Evolutionary conservation across 2,888 invertebrate species (phyloP).

Genomic region (Metacarcinus magister): DNA sequence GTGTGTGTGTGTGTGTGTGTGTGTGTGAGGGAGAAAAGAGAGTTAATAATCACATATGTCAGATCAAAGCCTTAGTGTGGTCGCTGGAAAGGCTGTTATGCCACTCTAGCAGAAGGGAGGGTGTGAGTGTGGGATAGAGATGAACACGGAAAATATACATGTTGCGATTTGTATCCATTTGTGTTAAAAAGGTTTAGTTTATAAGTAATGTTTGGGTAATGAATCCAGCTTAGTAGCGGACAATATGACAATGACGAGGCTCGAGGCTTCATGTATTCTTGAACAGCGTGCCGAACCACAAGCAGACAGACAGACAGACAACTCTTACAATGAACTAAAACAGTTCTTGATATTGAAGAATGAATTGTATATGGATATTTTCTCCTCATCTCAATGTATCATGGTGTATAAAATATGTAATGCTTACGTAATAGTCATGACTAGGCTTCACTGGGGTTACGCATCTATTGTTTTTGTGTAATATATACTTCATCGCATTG

Average conservation of each 20-base stretch:
- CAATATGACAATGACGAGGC: not conserved
- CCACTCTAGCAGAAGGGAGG: not conserved
- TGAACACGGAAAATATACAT: not conserved
- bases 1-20: conserved; percentile 39
- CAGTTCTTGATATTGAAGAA: not conserved
- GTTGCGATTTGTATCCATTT: not conserved
- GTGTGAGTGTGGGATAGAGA: not conserved
- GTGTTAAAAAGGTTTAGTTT: not conserved
- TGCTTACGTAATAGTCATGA: not conserved
- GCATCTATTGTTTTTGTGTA: no score
- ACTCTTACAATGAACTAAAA: not conserved
- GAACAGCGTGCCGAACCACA: not conserved
- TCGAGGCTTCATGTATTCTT: not conserved
- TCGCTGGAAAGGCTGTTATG: no score
- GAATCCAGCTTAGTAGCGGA: not conserved
- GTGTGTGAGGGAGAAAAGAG: not conserved
- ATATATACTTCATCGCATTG: no score
- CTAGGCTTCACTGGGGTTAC: not conserved
- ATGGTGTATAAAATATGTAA: not conserved
- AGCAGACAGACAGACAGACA: not conserved
- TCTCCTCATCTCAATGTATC: not conserved
- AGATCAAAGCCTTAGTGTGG: not conserved
- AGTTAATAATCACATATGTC: not conserved
- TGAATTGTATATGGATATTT: not conserved
- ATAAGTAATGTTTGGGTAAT: not conserved